phyloP scores from a whole-genome alignment of 2,797 vertebrate species.

The Schizothorax lantsangensis region DNA sequence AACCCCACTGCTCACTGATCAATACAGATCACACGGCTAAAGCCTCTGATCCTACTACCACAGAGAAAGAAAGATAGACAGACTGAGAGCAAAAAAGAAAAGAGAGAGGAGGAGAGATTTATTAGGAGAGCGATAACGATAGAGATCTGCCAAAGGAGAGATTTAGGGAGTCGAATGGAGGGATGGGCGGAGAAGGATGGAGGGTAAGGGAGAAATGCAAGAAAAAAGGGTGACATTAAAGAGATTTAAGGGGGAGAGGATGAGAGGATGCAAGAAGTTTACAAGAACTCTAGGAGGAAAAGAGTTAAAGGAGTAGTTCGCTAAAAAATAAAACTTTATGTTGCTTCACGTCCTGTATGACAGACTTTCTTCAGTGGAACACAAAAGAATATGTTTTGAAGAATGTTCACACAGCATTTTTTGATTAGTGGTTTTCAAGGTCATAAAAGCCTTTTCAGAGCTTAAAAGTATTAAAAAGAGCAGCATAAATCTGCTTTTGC shows the following conservation, averaged over 20 bases:
- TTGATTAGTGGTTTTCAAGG: background rate
- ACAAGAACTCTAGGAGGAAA: background rate
- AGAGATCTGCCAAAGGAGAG: conserved; percentile 28
- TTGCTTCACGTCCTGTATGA: background rate
- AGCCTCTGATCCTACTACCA: conserved; percentile 53
- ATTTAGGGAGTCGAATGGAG: background rate
- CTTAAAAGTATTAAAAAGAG: conserved; percentile 31
- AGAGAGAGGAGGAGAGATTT: conserved; percentile 14
- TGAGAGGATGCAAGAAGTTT: background rate
- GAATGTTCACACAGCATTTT: background rate
- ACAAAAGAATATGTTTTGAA: background rate
- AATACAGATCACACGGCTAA: conserved; percentile 33
- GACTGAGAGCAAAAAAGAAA: conserved; percentile 21
- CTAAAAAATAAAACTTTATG: background rate
- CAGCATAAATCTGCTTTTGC: background rate
- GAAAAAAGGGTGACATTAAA: conserved; percentile 39
- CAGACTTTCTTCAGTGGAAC: background rate
- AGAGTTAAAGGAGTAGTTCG: background rate
- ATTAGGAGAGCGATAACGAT: background rate
- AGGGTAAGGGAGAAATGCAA: conserved; percentile 58
- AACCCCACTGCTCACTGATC: conserved; percentile 39
- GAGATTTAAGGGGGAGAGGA: conserved; percentile 18
- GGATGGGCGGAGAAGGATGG: background rate
- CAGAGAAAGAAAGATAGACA: conserved; percentile 12
- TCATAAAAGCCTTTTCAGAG: background rate